These are phyloP conservation scores for Melangyna quadrimaculata DNA, from an alignment of 2,888 invertebrate genomes.

Conservation along the genomic window DNA sequence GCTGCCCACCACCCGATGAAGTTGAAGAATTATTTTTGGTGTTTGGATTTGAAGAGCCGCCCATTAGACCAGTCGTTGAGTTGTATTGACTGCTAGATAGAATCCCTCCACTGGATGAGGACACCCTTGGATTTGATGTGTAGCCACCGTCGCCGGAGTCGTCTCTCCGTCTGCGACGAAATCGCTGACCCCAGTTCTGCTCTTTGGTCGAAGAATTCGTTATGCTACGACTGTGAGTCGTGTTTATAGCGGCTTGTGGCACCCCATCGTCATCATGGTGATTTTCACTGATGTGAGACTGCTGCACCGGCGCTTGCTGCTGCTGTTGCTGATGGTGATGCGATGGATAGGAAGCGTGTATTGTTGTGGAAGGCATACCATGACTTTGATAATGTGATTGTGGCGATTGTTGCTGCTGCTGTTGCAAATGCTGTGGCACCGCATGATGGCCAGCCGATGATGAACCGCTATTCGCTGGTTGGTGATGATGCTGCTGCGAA, in stretches of 20 bases:
- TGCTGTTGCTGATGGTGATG: slow-evolving; percentile 74
- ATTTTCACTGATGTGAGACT: slow-evolving; percentile 51
- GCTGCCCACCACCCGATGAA: slow-evolving; percentile 64
- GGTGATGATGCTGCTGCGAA: slow-evolving; percentile 76
- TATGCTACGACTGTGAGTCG: slow-evolving; percentile 59
- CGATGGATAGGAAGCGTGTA: slow-evolving; percentile 77
- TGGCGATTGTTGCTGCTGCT: slow-evolving; percentile 75
- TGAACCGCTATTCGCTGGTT: slow-evolving; percentile 59
- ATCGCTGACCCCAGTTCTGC: slow-evolving; percentile 77
- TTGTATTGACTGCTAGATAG: slow-evolving; percentile 56
- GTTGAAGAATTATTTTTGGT: slow-evolving; percentile 73
- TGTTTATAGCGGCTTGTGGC: slow-evolving; percentile 42
- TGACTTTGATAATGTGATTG: slow-evolving; percentile 76
- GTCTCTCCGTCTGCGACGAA: slow-evolving; percentile 77
- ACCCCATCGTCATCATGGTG: slow-evolving; percentile 59
- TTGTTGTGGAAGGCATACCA: slow-evolving; percentile 77
- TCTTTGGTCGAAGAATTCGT: slow-evolving; percentile 73
- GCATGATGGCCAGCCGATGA: slow-evolving; percentile 71
- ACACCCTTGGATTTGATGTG: slow-evolving; percentile 74
- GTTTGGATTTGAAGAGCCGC: slow-evolving; percentile 70
- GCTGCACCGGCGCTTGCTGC: slow-evolving; percentile 73
- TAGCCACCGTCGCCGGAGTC: slow-evolving; percentile 77
- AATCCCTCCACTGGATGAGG: slow-evolving; percentile 60
- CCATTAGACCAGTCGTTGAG: slow-evolving; percentile 47
- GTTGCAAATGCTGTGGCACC: slow-evolving; percentile 74